phyloP scores from a whole-genome alignment of 2,797 vertebrate genomes.

The Pelochelys cantorii region DNA sequence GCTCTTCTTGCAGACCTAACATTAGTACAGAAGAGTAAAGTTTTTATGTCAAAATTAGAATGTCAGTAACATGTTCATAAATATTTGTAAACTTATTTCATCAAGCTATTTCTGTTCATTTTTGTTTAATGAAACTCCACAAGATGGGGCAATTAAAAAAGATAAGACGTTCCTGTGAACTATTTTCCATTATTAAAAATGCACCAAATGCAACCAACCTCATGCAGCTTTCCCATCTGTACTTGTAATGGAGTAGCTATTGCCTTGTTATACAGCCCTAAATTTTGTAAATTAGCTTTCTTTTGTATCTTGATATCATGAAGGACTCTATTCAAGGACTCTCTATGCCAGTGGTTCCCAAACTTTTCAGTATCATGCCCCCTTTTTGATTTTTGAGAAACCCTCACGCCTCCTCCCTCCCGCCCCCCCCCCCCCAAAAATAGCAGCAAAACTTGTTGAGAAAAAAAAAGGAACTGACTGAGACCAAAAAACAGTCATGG shows the following conservation, averaged over 20 bases:
- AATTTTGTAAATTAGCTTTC: conserved; percentile 1
- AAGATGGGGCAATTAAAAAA: conserved; percentile 64
- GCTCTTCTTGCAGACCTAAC: background rate
- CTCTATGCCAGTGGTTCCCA: background rate
- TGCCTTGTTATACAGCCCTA: background rate
- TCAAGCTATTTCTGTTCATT: conserved; percentile 32
- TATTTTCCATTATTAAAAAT: conserved; percentile 26
- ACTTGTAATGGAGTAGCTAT: background rate
- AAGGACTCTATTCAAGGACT: background rate
- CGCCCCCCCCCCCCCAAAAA: too few relatives aligned
- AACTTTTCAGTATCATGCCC: too few relatives aligned
- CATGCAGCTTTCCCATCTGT: background rate
- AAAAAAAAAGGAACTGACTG: too few relatives aligned
- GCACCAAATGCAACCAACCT: background rate
- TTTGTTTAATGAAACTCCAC: conserved; percentile 58
- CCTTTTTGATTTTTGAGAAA: too few relatives aligned
- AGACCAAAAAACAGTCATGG: too few relatives aligned
- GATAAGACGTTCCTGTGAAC: conserved; percentile 8
- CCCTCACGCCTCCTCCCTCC: too few relatives aligned
- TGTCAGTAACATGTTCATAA: conserved; percentile 38
- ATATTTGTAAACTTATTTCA: conserved; percentile 59
- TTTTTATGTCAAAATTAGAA: conserved; percentile 12
- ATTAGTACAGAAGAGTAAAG: background rate
- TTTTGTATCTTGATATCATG: background rate
- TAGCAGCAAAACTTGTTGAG: too few relatives aligned